These are phyloP conservation scores for human DNA, from an alignment of 2,113 vertebrate genomes.

Conservation along the genomic window DNA sequence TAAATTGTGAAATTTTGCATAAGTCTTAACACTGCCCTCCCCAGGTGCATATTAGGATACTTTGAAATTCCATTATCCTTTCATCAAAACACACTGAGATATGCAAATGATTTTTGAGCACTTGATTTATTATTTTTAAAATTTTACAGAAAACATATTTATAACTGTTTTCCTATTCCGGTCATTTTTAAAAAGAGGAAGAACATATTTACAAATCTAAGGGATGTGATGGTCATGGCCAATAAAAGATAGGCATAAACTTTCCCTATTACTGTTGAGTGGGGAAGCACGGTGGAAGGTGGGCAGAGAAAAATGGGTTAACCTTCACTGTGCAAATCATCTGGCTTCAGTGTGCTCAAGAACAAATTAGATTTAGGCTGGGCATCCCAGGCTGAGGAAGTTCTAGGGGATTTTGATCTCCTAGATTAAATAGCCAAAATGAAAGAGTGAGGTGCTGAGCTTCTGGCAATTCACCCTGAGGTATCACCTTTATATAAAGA, in stretches of 20 bases:
- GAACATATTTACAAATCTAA: neutral
- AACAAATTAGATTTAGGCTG: slow-evolving; percentile 7
- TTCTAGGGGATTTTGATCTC: neutral
- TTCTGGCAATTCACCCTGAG: neutral
- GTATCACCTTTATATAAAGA: neutral
- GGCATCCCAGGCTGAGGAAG: neutral
- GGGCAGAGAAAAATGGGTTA: neutral
- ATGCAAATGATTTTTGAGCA: neutral
- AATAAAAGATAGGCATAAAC: neutral
- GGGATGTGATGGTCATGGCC: neutral
- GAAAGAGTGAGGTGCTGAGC: neutral
- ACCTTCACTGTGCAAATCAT: neutral
- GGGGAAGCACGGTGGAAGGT: neutral
- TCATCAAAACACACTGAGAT: neutral
- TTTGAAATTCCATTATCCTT: neutral
- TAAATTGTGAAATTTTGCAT: slow-evolving; percentile 4
- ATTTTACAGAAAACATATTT: neutral
- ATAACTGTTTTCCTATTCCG: neutral
- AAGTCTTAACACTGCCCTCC: neutral
- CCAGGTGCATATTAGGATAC: neutral
- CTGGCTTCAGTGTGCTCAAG: neutral
- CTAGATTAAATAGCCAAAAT: neutral
- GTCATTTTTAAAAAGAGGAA: neutral
- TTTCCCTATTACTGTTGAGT: neutral
- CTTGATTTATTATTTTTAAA: neutral